These are phyloP conservation scores for Drosophila takahashii DNA, from an alignment of 1,140 invertebrate species.

Conservation along the genomic window DNA sequence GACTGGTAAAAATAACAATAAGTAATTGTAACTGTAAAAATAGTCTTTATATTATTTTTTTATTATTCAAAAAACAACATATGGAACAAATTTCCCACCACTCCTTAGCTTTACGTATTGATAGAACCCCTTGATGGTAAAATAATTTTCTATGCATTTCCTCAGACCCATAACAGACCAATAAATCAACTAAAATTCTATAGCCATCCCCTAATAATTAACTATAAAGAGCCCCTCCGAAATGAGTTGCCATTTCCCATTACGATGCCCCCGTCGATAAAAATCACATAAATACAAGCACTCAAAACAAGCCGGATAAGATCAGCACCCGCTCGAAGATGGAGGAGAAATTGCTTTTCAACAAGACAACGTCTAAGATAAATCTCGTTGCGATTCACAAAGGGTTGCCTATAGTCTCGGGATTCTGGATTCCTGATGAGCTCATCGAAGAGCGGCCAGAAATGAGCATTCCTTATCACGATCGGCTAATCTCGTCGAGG, in stretches of 20 bases:
- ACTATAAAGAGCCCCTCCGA: slow-evolving; percentile 16
- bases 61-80: neutral
- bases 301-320: slow-evolving; percentile 68
- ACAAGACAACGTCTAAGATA: slow-evolving; percentile 56
- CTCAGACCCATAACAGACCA: slow-evolving; percentile 2
- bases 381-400: slow-evolving; percentile 58
- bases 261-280: slow-evolving; percentile 28
- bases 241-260: slow-evolving; percentile 55
- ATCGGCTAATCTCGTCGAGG: slow-evolving; percentile 64
- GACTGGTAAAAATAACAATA: neutral
- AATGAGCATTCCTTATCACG: slow-evolving; percentile 73
- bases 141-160: slow-evolving; percentile 11
- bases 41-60: no score
- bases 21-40: neutral
- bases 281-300: slow-evolving; percentile 45
- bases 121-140: neutral
- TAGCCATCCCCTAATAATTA: slow-evolving; percentile 41
- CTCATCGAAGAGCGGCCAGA: slow-evolving; percentile 58
- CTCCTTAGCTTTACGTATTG: neutral
- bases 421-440: slow-evolving; percentile 48
- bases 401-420: slow-evolving; percentile 45
- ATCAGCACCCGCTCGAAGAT: slow-evolving; percentile 45
- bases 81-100: neutral
- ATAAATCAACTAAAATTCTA: slow-evolving; percentile 36
- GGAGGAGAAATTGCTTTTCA: slow-evolving; percentile 62